Evolutionary conservation across 2,888 invertebrate genomes (phyloP).

Genomic region (Aphodius granarius): DNA sequence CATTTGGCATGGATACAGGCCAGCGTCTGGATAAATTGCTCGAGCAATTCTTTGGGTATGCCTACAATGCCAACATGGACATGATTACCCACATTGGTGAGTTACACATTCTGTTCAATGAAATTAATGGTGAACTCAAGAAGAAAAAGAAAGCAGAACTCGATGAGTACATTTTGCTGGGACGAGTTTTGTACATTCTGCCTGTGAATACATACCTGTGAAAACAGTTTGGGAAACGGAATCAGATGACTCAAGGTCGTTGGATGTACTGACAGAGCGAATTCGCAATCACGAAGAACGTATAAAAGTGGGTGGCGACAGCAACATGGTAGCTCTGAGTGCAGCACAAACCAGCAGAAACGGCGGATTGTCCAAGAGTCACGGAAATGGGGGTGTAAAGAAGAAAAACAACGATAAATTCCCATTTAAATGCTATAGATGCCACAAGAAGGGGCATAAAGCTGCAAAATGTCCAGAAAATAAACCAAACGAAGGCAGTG

Average conservation of each 20-base stretch:
- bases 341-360: constrained; percentile 3
- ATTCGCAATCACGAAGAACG: constrained; percentile 11
- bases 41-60: no score
- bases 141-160: neutral
- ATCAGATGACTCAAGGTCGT: neutral
- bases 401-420: neutral
- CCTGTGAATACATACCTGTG: neutral
- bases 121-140: neutral
- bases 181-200: constrained; percentile 5
- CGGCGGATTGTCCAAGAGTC: no score
- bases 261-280: neutral
- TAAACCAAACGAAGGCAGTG: neutral
- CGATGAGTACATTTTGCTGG: neutral
- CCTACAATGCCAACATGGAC: neutral
- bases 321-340: constrained; percentile 3
- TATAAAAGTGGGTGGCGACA: constrained; percentile 5
- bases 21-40: no score
- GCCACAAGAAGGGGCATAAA: neutral
- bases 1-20: neutral
- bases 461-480: neutral
- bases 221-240: neutral
- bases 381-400: neutral
- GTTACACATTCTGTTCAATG: no score
- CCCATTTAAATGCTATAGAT: neutral
- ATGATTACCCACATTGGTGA: no score